phyloP scores from a whole-genome alignment of 2,888 invertebrate genomes.

The Microctonus brassicae region DNA sequence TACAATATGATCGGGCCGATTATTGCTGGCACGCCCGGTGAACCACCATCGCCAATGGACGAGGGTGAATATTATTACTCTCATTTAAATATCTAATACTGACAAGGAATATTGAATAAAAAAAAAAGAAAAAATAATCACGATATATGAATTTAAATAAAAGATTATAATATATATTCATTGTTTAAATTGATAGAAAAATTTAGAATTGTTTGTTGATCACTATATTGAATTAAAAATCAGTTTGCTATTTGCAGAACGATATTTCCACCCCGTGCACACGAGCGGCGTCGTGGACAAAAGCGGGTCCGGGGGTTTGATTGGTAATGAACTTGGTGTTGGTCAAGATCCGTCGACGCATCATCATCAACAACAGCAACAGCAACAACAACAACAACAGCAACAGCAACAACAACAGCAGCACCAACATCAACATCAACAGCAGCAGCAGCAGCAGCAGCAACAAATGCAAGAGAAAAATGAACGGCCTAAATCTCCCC shows the following conservation, averaged over 20 bases:
- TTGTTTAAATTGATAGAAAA: no score
- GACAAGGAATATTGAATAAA: neutral
- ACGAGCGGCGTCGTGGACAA: constrained; percentile 72
- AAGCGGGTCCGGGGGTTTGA: constrained; percentile 63
- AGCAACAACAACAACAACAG: constrained; percentile 49
- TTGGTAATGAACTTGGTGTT: constrained; percentile 62
- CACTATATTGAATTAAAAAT: constrained; percentile 47
- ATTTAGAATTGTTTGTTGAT: constrained; percentile 31
- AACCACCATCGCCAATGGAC: constrained; percentile 65
- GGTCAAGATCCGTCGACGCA: constrained; percentile 60
- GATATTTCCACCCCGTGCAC: constrained; percentile 74
- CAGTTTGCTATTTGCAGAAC: constrained; percentile 67
- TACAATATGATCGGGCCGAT: constrained; percentile 91
- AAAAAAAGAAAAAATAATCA: neutral
- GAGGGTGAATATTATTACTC: constrained; percentile 57
- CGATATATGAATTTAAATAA: neutral
- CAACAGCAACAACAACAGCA: constrained; percentile 53
- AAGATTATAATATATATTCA: no score
- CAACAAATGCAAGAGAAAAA: constrained; percentile 67
- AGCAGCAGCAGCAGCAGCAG: constrained; percentile 55
- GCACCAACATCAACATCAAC: constrained; percentile 47
- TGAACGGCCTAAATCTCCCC: constrained; percentile 67
- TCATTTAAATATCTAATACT: neutral
- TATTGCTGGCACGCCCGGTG: constrained; percentile 72
- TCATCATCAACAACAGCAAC: constrained; percentile 62